Conservation (phyloP, 2,888 invertebrate genomes). For the Chloroclystis v-ata region DNA sequence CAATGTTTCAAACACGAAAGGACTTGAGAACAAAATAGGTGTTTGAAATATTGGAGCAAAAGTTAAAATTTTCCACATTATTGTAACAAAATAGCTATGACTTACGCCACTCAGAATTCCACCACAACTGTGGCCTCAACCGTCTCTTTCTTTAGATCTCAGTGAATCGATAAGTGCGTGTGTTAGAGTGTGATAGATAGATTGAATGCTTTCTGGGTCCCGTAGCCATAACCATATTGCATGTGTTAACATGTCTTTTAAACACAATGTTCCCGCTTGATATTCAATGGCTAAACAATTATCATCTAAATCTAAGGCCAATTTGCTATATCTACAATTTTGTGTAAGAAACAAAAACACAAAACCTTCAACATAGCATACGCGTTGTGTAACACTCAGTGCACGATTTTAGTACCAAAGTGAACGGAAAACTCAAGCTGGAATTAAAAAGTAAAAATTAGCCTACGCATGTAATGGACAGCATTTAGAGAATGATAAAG, state of each 20-base stretch:
- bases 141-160: not conserved
- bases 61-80: constrained; percentile 48
- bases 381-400: constrained; percentile 55
- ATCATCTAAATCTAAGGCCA: constrained; percentile 71
- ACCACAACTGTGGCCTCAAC: not conserved
- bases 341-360: constrained; percentile 63
- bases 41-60: constrained; percentile 43
- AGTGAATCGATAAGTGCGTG: not conserved
- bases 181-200: not conserved
- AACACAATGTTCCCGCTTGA: constrained; percentile 64
- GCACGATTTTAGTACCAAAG: constrained; percentile 64
- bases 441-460: constrained; percentile 51
- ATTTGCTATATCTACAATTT: constrained; percentile 72
- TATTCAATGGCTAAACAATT: constrained; percentile 54
- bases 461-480: constrained; percentile 58
- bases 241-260: constrained; percentile 47
- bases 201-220: not conserved
- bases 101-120: not conserved
- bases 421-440: constrained; percentile 62
- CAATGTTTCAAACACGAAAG: constrained; percentile 31
- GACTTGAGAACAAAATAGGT: not conserved
- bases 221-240: constrained; percentile 38
- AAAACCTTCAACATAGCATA: constrained; percentile 65
- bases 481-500: constrained; percentile 35
- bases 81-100: constrained; percentile 1